phyloP scores from a whole-genome alignment of 2,797 vertebrate genomes.

The Bradypodion ventrale region DNA sequence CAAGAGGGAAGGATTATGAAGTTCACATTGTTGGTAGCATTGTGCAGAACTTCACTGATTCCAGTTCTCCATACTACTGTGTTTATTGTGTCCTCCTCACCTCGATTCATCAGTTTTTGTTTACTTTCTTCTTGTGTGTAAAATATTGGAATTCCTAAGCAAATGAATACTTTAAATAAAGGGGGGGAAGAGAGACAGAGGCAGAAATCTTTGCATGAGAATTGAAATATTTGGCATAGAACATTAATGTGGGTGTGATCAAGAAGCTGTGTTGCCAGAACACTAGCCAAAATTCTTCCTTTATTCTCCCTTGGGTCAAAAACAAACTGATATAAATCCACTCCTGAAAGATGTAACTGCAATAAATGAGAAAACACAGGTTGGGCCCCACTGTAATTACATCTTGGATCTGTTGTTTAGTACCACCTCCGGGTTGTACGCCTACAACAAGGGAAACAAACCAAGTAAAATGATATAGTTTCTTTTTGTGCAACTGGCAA shows the following conservation, averaged over 20 bases:
- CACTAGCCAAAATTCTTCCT: neutral
- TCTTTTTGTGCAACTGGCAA: slow-evolving; percentile 50
- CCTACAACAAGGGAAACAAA: slow-evolving; percentile 5
- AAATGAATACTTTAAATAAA: slow-evolving; percentile 15
- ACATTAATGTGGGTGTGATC: slow-evolving; percentile 25
- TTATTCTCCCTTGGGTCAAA: neutral
- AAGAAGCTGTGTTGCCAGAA: neutral
- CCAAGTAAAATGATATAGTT: slow-evolving; percentile 28
- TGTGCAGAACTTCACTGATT: neutral
- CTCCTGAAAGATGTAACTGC: slow-evolving; percentile 16
- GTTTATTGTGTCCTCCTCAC: neutral
- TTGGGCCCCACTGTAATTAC: slow-evolving; percentile 36
- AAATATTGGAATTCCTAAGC: slow-evolving; percentile 14
- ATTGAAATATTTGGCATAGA: slow-evolving; percentile 5
- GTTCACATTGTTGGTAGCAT: neutral
- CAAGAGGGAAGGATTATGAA: too few relatives aligned
- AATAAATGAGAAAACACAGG: neutral
- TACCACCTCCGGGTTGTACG: slow-evolving; percentile 30
- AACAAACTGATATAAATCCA: neutral
- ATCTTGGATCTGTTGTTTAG: slow-evolving; percentile 52
- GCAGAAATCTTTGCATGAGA: slow-evolving; percentile 24
- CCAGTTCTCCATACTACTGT: neutral
- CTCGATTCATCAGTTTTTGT: neutral
- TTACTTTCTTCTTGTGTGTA: neutral
- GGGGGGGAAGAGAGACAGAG: neutral